phyloP scores from a whole-genome alignment of 2,888 invertebrate genomes.

The Cosmia pyralina region DNA sequence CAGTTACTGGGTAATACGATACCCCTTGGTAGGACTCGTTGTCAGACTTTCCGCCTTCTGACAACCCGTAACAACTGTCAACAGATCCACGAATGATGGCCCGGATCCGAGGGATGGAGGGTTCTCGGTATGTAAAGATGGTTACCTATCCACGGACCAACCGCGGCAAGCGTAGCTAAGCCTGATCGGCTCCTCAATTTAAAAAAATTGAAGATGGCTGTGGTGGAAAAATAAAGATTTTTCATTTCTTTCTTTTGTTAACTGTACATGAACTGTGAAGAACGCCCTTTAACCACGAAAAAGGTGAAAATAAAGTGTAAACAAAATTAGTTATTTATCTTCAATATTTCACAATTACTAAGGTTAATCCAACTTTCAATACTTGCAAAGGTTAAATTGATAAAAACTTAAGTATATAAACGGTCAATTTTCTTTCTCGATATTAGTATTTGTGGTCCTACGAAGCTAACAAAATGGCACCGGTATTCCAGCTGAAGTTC shows the following conservation, averaged over 20 bases:
- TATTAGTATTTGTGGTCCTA: conserved; percentile 33
- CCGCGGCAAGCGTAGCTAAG: no score
- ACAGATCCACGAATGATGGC: no score
- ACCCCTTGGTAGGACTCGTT: no score
- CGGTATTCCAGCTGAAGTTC: conserved; percentile 70
- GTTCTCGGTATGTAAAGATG: no score
- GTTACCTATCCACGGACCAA: no score
- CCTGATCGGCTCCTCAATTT: background rate
- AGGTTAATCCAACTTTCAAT: conserved; percentile 25
- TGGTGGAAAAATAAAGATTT: background rate
- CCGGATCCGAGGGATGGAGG: no score
- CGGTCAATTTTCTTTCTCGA: conserved; percentile 4
- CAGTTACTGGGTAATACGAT: no score
- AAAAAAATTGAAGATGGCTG: background rate
- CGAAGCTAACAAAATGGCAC: conserved; percentile 61
- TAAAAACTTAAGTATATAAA: conserved; percentile 47
- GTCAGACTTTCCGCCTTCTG: no score
- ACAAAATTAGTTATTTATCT: conserved; percentile 29
- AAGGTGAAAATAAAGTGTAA: conserved; percentile 20
- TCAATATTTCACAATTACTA: background rate
- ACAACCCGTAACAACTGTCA: no score
- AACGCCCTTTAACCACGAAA: conserved; percentile 1
- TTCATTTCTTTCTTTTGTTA: background rate
- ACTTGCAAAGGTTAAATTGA: conserved; percentile 43
- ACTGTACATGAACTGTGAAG: background rate